Evolutionary conservation across 2,113 vertebrate species (phyloP).

Genomic region (Pycnonotus jocosus): DNA sequence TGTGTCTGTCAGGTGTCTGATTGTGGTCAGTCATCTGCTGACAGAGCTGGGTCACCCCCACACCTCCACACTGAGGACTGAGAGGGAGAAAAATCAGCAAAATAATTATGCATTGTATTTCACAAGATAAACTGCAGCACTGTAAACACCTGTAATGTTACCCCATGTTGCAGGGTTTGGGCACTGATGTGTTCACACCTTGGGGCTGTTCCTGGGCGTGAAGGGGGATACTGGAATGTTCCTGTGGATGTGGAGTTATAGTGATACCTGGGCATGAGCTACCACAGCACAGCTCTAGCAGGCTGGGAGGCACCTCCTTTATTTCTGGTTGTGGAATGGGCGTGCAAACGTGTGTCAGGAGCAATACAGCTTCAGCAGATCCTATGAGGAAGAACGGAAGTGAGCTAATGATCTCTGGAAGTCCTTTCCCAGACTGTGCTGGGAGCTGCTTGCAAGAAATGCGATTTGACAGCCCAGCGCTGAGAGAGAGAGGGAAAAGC

Average conservation of each 20-base stretch:
- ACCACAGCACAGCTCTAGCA: background rate
- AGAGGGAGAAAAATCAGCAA: background rate
- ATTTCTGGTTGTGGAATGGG: background rate
- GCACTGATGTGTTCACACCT: background rate
- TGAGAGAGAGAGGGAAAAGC: background rate
- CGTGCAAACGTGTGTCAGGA: background rate
- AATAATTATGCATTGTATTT: background rate
- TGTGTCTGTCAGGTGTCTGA: background rate
- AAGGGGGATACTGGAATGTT: background rate
- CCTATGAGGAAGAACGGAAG: background rate
- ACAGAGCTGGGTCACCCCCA: background rate
- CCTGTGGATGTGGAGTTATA: background rate
- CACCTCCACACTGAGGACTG: background rate
- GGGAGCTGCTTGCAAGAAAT: background rate
- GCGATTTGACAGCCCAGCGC: background rate
- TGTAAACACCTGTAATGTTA: background rate
- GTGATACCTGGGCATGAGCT: too few species aligned
- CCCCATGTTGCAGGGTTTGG: background rate
- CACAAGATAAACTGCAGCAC: background rate
- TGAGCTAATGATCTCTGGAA: background rate
- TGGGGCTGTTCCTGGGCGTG: rapidly evolving
- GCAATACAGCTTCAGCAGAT: background rate
- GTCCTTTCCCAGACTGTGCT: background rate
- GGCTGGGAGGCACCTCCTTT: background rate
- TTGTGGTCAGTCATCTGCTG: background rate